Evolutionary conservation across 1,140 invertebrate genomes (phyloP), one percentile per base, ranked within the genome.

Genomic region (Plodia interpunctella): DNA sequence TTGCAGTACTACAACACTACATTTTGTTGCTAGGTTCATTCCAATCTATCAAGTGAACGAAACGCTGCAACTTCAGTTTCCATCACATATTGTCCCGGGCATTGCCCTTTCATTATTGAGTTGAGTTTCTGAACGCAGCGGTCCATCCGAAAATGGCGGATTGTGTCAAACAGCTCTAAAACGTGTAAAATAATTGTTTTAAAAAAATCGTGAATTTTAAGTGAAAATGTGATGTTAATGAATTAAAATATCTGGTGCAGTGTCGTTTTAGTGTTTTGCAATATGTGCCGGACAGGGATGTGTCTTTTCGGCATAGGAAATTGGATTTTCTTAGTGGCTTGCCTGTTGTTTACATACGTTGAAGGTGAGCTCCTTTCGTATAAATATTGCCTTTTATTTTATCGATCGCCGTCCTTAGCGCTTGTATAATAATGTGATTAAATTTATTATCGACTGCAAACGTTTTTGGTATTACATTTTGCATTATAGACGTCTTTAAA

Each of bases 311-410:
- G 80, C 57, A 70, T 78, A 28, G 80, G 77, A 72, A 84, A 88
- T 80, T 89, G 87, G 88, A 89, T 90, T 76, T 87, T 87, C 72
- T 87, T 88, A 77, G 66, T 85, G 63, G 75, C 69, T 68, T 76
- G 71, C 63, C 78, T 83, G 83, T 90, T 90, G 87, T 89, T 90
- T 90, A 90, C 88, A 83, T 88, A 84, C 65, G 85, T 68, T 72
- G 78, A 87, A 89, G 88, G 88, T 90, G 76, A 80, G 80, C 69
- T 73, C 71, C 74, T 81, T 80, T 76, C 72, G 67, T 76, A 73
- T 79, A 83, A 84, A 84, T 85, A 87, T 79, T 80, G 68, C 67
- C 70, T 73, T 78, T 80, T 80, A 75, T 62, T n/a, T n/a, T 80
- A 87, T 87, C 76, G 80, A 87, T 87, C 82, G 74, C 38, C 8